Base-by-base conservation (phyloP, 2,797 vertebrate genomes). In the Xenentodon cancila region DNA sequence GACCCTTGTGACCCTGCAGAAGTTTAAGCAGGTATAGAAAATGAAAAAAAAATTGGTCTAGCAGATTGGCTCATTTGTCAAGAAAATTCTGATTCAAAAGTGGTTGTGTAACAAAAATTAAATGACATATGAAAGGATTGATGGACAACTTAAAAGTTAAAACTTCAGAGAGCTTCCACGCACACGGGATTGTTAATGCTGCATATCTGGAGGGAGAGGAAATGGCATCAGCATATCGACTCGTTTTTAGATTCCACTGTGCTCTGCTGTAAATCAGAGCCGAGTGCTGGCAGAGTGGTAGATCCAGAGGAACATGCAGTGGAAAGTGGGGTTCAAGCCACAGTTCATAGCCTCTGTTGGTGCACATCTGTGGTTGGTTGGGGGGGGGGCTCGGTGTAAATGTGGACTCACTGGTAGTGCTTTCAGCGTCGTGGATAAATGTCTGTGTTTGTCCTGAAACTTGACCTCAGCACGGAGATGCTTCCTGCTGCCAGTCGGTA, bases 241-340 rank as follows among this genome's bases (percentile, higher is more conserved):
- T 65, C 15, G 9, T 51, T 9, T 51, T 51, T 18, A 51, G n/a
- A 18, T 11, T n/a, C 49, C 8, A 4, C 49, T 3, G 49, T n/a
- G 25, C 5, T 52, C 25, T n/a, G 25, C 34, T 34, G 63, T 17
- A 20, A 30, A 30, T 61, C 34, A 16, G 54, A 25, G 27, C 45
- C 1, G 22, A 64, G 37, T 51, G 47, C 47, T 57, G 43, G 43
- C 61, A 73, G 73, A 16, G 42, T 15, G 21, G 3, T 20, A 2
- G 25, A 73, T 51, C 21, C 32, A 59, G 55, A 42, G 7, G 48
- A 64, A 32, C 52, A 11, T 63, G 34, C 49, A 59, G 54, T 50
- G 68, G 68, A 68, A 75, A 63, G 54, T 12, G 61, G 11, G 47
- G 61, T 69, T 46, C 57, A 59, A 69, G 75, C 67, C 59, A 51